Base-by-base conservation (phyloP, 2,113 vertebrate species). In the Seriola quinqueradiata region DNA sequence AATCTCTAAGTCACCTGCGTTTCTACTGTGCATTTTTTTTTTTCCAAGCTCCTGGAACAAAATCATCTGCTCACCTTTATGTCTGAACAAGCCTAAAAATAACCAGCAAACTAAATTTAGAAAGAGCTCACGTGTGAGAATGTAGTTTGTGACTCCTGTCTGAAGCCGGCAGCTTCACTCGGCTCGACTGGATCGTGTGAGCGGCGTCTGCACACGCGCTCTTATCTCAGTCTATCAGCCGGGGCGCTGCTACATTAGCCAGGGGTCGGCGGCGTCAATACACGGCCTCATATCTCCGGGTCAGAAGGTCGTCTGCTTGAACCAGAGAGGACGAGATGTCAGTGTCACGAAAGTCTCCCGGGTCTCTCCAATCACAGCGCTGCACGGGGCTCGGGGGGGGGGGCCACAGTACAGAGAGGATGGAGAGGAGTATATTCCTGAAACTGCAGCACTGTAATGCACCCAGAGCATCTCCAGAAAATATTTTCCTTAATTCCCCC, bases 231-330 rank as follows among this genome's bases (percentile, higher is more conserved):
- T 89, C 75, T 63, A 86, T 89, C 80, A 84, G 70, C 70, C 44
- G 73, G 13, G n/a, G 28, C 28, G 28, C 54, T n/a, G 38, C 75
- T 78, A 34, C 64, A 81, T 87, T 69, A 89, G 59, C 73, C 23
- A 2, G 0, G 54, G 83, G 77, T 92, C 80, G 17, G 28, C 34
- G 3, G 2, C 17, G 17, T 85, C 87, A 40, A 89, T 89, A 85
- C 75, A 38, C 25, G 3, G 70, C 66, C 63, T 87, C 64, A 77
- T 76, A 85, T 81, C 79, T 23, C 14, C 0, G 58, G 50, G 81
- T 92, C 83, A 89, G 28, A 21, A 88, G 89, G 83, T 85, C 81
- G 13, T 25, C 72, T 50, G 69, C 78, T 77, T 77, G 77, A 84
- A 65, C 57, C 48, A 7, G 82, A 25, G 61, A 61, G 81, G 82